Evolutionary conservation across 2,888 invertebrate species (phyloP).

Genomic region (Lumbricus terrestris): DNA sequence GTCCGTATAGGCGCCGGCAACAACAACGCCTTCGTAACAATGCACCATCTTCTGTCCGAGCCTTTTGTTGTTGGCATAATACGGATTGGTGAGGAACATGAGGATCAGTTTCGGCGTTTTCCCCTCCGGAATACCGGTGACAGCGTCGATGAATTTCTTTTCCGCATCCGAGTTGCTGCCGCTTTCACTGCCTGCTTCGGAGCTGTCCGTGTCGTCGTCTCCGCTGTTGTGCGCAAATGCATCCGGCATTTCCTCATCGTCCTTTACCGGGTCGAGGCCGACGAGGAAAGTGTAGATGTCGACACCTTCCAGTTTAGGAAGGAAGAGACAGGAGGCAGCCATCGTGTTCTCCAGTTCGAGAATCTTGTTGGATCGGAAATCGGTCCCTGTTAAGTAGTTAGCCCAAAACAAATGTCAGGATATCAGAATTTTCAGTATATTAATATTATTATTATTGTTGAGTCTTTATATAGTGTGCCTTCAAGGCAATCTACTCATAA

Average conservation of each 20-base stretch:
- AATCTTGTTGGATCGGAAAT: background rate
- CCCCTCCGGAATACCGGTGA: conserved; percentile 28
- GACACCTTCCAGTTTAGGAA: conserved; percentile 24
- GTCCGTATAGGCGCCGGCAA: conserved; percentile 35
- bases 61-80: conserved; percentile 13
- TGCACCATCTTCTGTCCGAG: conserved; percentile 21
- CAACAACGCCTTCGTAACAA: conserved; percentile 28
- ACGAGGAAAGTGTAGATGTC: conserved; percentile 15
- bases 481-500: too few species aligned
- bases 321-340: conserved; percentile 22
- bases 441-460: too few species aligned
- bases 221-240: background rate
- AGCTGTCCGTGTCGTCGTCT: background rate
- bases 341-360: conserved; percentile 8
- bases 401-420: background rate
- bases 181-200: background rate
- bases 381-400: background rate
- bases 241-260: too few species aligned
- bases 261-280: background rate
- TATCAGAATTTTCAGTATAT: too few species aligned
- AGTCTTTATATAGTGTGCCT: too few species aligned
- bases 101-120: conserved; percentile 27
- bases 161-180: background rate
- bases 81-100: conserved; percentile 22
- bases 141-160: background rate